A percentile compares a stretch with the other conserved stretches of the same genome.
These are phyloP conservation scores for Himalopsyche kuldschensis DNA, from an alignment of 2,888 invertebrate genomes.

Conservation along the genomic window DNA sequence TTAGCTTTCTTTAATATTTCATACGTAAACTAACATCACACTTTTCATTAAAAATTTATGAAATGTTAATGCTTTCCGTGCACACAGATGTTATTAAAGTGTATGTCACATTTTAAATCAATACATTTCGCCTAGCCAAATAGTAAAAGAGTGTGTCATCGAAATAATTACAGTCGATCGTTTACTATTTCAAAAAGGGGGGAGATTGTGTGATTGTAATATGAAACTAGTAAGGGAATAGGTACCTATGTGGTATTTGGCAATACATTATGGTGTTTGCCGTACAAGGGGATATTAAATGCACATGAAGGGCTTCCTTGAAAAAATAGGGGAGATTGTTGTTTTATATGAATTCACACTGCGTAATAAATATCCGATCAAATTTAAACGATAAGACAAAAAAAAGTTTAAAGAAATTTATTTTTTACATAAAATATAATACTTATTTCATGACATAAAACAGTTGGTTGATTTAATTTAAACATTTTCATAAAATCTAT, in stretches of 20 bases:
- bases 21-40: no score
- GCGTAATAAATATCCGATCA: not conserved
- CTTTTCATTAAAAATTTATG: no score
- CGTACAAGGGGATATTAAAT: not conserved
- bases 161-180: not conserved
- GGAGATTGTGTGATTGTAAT: not conserved
- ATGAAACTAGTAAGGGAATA: not conserved
- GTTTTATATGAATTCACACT: not conserved
- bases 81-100: no score
- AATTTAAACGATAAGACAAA: no score
- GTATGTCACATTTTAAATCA: no score
- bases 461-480: no score
- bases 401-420: no score
- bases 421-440: no score
- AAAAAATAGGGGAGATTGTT: not conserved
- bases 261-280: not conserved
- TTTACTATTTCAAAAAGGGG: not conserved
- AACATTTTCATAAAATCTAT: no score
- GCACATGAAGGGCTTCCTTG: not conserved
- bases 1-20: constrained; percentile 43
- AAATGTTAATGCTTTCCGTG: no score
- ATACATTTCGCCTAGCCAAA: not conserved
- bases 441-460: no score
- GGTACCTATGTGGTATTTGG: not conserved
- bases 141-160: not conserved